Evolutionary conservation across 2,888 invertebrate genomes (phyloP), one percentile per base, ranked within the genome.

Genomic region (Hyposoter didymator): DNA sequence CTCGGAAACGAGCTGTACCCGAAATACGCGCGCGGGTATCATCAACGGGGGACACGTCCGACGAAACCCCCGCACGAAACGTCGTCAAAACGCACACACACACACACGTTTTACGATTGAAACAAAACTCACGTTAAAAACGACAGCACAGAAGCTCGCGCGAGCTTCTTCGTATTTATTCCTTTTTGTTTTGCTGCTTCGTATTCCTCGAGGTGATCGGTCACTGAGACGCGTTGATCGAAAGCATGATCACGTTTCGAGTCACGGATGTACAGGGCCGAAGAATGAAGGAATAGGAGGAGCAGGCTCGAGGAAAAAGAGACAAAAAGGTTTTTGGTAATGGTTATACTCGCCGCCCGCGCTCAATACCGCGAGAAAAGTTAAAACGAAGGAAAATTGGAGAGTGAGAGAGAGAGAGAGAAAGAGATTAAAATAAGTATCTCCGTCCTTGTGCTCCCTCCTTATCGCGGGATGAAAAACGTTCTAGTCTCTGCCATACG

Each of bases 401-500:
- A 45, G 55, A n/a, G n/a, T n/a, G 69, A 39, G 35, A 69, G 66
- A 78, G 39, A 49, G 28, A 74, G 49, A 66, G 35, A 69, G 66
- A 78, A 10, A 49, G 43, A 69, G 49, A 66, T 62, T 17, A 35
- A 72, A 69, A 62, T 62, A 47, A 8, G 22, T 22, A 52, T 14
- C 49, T 64, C 14, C 74, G 69, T 73, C 45, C 55, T 39, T 78
- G 39, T 78, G 7, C 87, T 78, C 12, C 87, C 89, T 86, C 89
- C 90, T 91, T 91, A 90, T 91, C 91, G 89, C 87, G 45, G 32
- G 59, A 78, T 78, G 28, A 78, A 45, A 67, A 70, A 81, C 70
- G 39, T 88, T 88, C 87, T 92, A 93, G 91, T 92, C 90, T 90
- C 90, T 92, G 90, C 92, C 91, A 92, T 92, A 92, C 92, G 91